phyloP scores from a whole-genome alignment of 1,140 invertebrate species.

The Drosophila punjabiensis region DNA sequence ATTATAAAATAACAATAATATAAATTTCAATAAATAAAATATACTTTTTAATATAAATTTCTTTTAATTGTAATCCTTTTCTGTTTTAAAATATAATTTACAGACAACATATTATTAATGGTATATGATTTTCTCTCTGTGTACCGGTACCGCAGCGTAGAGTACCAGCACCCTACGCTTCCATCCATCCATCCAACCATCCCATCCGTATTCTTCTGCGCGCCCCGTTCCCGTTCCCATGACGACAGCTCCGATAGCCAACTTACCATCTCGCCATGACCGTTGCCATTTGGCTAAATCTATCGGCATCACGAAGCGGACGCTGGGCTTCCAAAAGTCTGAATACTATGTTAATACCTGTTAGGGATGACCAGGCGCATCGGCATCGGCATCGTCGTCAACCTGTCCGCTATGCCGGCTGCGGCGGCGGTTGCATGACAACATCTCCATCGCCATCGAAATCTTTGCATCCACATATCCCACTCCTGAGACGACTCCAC shows the following conservation, averaged over 20 bases:
- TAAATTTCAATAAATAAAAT: neutral
- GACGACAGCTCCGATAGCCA: constrained; percentile 36
- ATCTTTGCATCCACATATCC: constrained; percentile 4
- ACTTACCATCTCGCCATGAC: constrained; percentile 65
- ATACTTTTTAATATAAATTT: neutral
- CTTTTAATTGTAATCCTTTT: neutral
- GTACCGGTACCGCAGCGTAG: neutral
- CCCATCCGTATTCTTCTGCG: constrained; percentile 50
- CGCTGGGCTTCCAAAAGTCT: constrained; percentile 74
- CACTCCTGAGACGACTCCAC: constrained; percentile 26
- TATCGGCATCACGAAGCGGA: constrained; percentile 78
- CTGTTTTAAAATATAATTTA: neutral
- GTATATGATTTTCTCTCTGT: neutral
- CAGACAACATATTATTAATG: too few species aligned
- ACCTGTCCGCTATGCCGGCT: constrained; percentile 47
- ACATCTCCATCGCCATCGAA: constrained; percentile 31
- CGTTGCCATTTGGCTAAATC: constrained; percentile 70
- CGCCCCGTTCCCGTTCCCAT: constrained; percentile 38
- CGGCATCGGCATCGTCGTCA: constrained; percentile 21
- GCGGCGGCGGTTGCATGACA: constrained; percentile 70
- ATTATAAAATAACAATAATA: neutral
- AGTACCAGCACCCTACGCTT: constrained; percentile 7
- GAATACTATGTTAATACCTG: constrained; percentile 68
- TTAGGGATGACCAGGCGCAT: constrained; percentile 76
- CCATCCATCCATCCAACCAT: constrained; percentile 15